Percentiles rank a stretch among this genome's conserved stretches.
These are phyloP conservation scores for Brevipalpus yothersi DNA, from an alignment of 1,140 invertebrate genomes.

Conservation along the genomic window DNA sequence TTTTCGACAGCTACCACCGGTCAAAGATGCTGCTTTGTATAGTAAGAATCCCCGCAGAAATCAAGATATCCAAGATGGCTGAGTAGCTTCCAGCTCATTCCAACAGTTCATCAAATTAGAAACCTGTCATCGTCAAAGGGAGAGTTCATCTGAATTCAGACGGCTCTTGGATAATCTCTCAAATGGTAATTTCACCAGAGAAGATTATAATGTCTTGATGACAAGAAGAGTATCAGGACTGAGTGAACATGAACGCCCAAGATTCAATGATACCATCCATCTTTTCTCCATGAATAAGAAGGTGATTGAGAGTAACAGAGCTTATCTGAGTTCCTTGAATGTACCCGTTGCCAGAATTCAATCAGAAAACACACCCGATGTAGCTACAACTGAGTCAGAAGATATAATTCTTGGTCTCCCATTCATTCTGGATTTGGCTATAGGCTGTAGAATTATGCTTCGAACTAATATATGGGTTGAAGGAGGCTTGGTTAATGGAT, in stretches of 20 bases:
- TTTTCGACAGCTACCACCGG: not conserved
- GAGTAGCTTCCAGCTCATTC: too few species aligned
- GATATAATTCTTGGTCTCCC: not conserved
- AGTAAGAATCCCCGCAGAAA: too few species aligned
- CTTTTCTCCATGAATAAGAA: too few species aligned
- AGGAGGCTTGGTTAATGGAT: not conserved
- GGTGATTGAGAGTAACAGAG: too few species aligned
- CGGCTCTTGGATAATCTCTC: not conserved
- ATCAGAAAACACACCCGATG: not conserved
- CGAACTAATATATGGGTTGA: not conserved
- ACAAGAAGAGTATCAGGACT: not conserved
- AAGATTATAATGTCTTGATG: not conserved
- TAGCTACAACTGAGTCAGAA: not conserved
- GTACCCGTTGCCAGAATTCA: too few species aligned
- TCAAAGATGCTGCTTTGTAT: not conserved
- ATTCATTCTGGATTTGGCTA: not conserved
- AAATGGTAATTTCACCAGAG: not conserved
- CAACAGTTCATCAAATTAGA: too few species aligned
- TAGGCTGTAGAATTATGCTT: not conserved
- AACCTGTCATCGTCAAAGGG: too few species aligned
- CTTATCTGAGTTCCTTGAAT: too few species aligned
- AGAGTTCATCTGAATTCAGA: too few species aligned
- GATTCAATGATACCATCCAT: not conserved
- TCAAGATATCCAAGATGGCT: too few species aligned
- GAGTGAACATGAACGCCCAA: not conserved